Base-by-base conservation (phyloP, 2,888 invertebrate genomes). In the Eupithecia centaureata region DNA sequence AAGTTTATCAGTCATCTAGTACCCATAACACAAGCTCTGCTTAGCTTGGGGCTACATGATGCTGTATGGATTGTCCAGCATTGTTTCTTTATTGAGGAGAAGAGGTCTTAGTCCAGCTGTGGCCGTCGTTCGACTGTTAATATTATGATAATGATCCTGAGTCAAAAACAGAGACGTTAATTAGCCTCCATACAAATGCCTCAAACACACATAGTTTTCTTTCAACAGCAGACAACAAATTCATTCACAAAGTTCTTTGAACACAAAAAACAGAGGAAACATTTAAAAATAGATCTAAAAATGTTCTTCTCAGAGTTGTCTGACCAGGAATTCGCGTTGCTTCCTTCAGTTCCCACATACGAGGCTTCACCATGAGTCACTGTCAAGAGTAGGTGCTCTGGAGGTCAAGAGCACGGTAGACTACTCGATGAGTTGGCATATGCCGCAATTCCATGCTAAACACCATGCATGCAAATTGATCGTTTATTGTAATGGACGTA, bases 391-490 rank as follows among this genome's bases (percentile, higher is more conserved):
- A 81, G 28, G 30, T 74, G 74, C 77, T 74, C 75, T 82, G 79
- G 88, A 83, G 92, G 91, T 92, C 92, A 92, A 92, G 91, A 91
- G 86, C 92, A 89, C 87, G 80, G 70, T 79, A 79, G 86, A 85
- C 87, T 88, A 83, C 85, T 85, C 87, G 87, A 89, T 86, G 87
- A 87, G 86, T 78, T 84, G 79, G 82, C 82, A 85, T 80, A 82
- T 86, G 88, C 85, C 88, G 81, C 86, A 86, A 88, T 80, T 74
- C 78, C 73, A 71, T 70, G 64, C 70, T 67, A 60, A 66, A 68
- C 58, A 58, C 32, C 15, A 52, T 65, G 15, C 27, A 64, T 64
- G 64, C 38, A 35, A 64, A 63, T 60, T 52, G 54, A 35, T 32
- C 10, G 8, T 56, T 56, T 56, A 30, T 32, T 57, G 22, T 56